Conservation (phyloP, 2,113 vertebrate genomes). For the Chaetodon trifascialis region DNA sequence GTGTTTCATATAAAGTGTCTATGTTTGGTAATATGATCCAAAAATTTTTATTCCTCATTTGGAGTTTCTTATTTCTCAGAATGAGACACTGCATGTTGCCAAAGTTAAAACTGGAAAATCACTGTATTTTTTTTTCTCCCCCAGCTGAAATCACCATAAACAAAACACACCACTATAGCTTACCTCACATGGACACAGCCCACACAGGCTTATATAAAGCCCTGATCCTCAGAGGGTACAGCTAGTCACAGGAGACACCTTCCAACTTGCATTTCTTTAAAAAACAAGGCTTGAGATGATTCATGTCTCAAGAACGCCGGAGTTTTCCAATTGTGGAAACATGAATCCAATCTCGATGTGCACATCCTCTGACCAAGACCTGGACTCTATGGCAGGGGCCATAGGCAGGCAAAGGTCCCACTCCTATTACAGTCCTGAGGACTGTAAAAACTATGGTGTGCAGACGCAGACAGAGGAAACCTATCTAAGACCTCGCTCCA, state of each 20-base stretch:
- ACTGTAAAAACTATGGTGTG: slow-evolving; percentile 39
- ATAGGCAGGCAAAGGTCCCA: slow-evolving; percentile 71
- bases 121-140: slow-evolving; percentile 43
- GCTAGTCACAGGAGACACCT: slow-evolving; percentile 10
- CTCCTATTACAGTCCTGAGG: slow-evolving; percentile 71
- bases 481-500: slow-evolving; percentile 75
- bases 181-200: slow-evolving; percentile 46
- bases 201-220: slow-evolving; percentile 62
- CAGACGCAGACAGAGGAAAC: slow-evolving; percentile 42
- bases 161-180: slow-evolving; percentile 36
- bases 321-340: slow-evolving; percentile 68
- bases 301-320: slow-evolving; percentile 51
- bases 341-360: slow-evolving; percentile 49
- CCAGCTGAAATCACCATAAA: slow-evolving; percentile 58
- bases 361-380: slow-evolving; percentile 41
- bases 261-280: not conserved
- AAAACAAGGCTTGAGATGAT: slow-evolving; percentile 67
- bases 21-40: not conserved
- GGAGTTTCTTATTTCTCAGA: slow-evolving; percentile 39
- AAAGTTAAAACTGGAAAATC: slow-evolving; percentile 32
- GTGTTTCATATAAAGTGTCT: not conserved
- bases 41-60: not conserved
- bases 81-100: slow-evolving; percentile 11
- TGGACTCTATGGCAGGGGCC: slow-evolving; percentile 34
- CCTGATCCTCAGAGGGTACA: not conserved